Conservation (phyloP, 2,888 invertebrate species). For the Drepana falcataria region DNA sequence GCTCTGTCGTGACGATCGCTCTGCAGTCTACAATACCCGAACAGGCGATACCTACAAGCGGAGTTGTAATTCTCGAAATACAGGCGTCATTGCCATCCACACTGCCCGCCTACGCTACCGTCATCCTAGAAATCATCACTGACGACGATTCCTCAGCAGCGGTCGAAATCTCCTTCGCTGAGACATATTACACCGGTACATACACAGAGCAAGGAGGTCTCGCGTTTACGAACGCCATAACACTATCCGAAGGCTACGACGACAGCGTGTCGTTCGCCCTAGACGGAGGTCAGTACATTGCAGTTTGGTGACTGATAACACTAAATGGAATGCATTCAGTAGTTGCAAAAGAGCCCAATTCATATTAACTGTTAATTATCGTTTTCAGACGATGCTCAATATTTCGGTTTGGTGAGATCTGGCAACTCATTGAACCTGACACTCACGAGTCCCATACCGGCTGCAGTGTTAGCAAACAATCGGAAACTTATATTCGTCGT, state of each 20-base stretch:
- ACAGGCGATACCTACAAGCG: slow-evolving; percentile 14
- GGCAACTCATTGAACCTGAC: slow-evolving; percentile 15
- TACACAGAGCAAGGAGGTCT: slow-evolving; percentile 15
- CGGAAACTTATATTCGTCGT: slow-evolving; percentile 21
- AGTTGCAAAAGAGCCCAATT: neutral
- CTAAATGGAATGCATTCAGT: neutral
- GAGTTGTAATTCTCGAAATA: slow-evolving; percentile 20
- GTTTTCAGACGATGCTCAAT: slow-evolving; percentile 17
- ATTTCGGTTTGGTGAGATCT: slow-evolving; percentile 12
- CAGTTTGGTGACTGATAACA: neutral
- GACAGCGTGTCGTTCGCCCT: slow-evolving; percentile 18
- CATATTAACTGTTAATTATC: neutral
- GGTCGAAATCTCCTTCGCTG: slow-evolving; percentile 17
- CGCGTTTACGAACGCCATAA: slow-evolving; percentile 11
- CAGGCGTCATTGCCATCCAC: slow-evolving; percentile 18
- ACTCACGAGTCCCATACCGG: slow-evolving; percentile 15
- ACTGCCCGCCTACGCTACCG: slow-evolving; percentile 17
- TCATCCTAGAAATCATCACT: slow-evolving; percentile 17
- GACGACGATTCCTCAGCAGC: slow-evolving; percentile 4
- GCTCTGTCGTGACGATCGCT: slow-evolving; percentile 12
- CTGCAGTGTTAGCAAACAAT: slow-evolving; percentile 18
- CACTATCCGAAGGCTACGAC: slow-evolving; percentile 19
- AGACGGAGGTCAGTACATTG: slow-evolving; percentile 22
- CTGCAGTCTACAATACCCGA: slow-evolving; percentile 18
- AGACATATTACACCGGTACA: slow-evolving; percentile 20